These are phyloP conservation scores for Myotis brandtii DNA, from an alignment of 2,113 vertebrate species.

Conservation along the genomic window DNA sequence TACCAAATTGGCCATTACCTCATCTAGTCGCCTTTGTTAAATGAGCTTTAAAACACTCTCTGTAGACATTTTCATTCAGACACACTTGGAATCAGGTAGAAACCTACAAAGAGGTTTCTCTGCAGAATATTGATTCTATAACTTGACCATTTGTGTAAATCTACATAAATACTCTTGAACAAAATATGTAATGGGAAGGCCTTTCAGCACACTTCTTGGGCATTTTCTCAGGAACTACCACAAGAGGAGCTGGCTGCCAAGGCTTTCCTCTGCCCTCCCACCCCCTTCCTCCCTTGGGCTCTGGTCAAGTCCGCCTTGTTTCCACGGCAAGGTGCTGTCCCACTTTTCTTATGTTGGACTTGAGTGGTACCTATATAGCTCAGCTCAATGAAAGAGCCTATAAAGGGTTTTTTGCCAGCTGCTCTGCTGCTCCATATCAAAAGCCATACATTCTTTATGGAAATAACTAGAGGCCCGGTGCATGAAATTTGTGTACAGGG, in stretches of 20 bases:
- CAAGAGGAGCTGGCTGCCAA: not conserved
- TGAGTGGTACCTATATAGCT: not conserved
- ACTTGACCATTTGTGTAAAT: not conserved
- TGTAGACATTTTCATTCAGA: not conserved
- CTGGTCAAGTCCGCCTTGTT: not conserved
- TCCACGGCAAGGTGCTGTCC: not conserved
- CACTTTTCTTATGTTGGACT: not conserved
- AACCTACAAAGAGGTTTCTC: not conserved
- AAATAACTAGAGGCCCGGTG: not conserved
- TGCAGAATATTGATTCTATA: not conserved
- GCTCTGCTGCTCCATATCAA: not conserved
- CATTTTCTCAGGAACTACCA: not conserved
- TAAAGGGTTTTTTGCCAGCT: not conserved
- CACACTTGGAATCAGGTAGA: not conserved
- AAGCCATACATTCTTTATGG: constrained; percentile 63
- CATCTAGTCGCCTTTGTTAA: not conserved
- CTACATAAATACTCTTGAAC: not conserved
- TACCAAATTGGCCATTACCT: constrained; percentile 13
- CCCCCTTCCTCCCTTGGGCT: not conserved
- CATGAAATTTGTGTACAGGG: too few relatives aligned
- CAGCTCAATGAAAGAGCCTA: constrained; percentile 4
- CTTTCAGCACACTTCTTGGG: not conserved
- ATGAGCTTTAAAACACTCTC: not conserved
- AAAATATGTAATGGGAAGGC: not conserved
- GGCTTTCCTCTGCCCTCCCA: accelerated